A percentile compares a stretch with the other conserved stretches of the same genome.
Conservation (phyloP, 2,888 invertebrate genomes). For the Lycia hirtaria region DNA sequence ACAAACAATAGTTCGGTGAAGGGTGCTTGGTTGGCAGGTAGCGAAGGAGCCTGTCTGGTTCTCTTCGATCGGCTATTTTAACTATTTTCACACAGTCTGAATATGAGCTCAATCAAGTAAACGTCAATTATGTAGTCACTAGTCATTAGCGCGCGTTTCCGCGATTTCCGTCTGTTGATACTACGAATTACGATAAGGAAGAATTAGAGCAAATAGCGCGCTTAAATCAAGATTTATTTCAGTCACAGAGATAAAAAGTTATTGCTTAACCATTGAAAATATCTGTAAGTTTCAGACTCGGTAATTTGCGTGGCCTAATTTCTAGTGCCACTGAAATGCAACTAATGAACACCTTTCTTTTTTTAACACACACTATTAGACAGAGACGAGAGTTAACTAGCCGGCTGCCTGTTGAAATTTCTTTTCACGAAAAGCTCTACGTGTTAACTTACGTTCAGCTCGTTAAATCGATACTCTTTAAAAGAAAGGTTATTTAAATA, state of each 20-base stretch:
- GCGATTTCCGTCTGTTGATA: background rate
- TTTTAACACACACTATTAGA: conserved; percentile 19
- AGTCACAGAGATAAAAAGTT: too few relatives aligned
- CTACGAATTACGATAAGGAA: conserved; percentile 1
- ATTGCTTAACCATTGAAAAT: too few relatives aligned
- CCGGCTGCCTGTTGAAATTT: conserved; percentile 16
- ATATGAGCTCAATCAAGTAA: conserved; percentile 32
- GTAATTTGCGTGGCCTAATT: conserved; percentile 16
- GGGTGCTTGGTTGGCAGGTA: conserved; percentile 20
- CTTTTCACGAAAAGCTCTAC: conserved; percentile 30
- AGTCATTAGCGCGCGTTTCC: background rate
- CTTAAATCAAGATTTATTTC: too few relatives aligned
- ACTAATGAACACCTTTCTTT: conserved; percentile 13
- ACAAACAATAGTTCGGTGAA: background rate
- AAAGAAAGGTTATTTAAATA: background rate
- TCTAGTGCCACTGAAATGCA: conserved; percentile 18
- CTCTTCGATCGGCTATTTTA: conserved; percentile 20
- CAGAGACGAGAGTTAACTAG: conserved; percentile 11
- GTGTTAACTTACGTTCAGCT: background rate
- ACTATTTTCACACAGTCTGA: conserved; percentile 16
- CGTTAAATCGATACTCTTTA: background rate
- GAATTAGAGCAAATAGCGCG: conserved; percentile 10
- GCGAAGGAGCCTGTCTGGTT: background rate
- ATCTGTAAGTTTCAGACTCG: background rate
- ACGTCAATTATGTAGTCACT: conserved; percentile 1